These are phyloP conservation scores for Melinopterus prodromus DNA, from an alignment of 2,888 invertebrate genomes.

Conservation along the genomic window DNA sequence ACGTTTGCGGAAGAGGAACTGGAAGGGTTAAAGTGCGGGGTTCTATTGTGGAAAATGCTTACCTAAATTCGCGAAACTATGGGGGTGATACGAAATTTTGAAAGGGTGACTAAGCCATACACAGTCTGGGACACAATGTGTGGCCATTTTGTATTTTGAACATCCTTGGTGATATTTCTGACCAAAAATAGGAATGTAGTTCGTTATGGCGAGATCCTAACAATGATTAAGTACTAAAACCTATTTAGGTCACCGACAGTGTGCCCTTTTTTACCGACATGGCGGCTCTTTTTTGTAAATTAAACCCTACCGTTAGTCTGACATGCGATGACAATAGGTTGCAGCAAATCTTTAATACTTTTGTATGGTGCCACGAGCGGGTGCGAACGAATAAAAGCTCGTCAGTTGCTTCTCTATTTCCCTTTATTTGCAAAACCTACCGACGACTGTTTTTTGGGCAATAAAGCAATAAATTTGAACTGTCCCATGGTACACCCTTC, in stretches of 20 bases:
- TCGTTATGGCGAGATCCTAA: background rate
- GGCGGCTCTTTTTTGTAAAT: background rate
- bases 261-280: background rate
- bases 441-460: background rate
- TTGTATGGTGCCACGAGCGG: background rate
- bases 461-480: background rate
- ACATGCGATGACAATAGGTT: background rate
- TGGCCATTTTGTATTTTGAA: background rate
- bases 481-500: background rate
- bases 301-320: background rate
- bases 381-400: background rate
- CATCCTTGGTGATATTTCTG: background rate
- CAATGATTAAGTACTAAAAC: background rate
- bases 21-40: constrained; percentile 24
- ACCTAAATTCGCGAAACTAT: constrained; percentile 15
- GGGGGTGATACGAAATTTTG: background rate
- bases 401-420: background rate
- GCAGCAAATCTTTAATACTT: background rate
- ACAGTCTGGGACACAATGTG: background rate
- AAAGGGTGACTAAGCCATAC: background rate
- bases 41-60: constrained; percentile 30
- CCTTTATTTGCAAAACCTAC: background rate
- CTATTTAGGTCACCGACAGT: background rate
- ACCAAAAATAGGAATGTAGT: background rate
- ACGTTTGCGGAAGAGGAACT: constrained; percentile 15